Conservation (phyloP, 2,797 vertebrate species). For the Aulostomus chinensis region DNA sequence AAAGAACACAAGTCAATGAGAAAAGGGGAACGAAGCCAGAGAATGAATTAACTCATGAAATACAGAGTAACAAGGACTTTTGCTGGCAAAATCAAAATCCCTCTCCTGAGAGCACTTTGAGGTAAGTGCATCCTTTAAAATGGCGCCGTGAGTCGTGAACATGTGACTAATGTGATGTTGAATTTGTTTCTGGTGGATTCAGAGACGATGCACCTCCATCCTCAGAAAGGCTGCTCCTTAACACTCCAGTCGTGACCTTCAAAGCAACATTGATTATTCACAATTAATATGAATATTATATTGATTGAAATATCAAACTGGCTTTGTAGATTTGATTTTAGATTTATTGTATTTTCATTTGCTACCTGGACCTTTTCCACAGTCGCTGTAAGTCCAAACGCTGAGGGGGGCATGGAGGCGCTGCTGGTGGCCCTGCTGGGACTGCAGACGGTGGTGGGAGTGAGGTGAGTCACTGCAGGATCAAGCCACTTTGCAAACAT, state of each 20-base stretch:
- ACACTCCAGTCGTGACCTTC: too few relatives aligned
- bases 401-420: slow-evolving; percentile 50
- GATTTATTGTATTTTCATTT: neutral
- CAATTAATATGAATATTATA: too few relatives aligned
- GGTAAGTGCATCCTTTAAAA: slow-evolving; percentile 48
- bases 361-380: neutral
- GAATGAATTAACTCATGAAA: neutral
- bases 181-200: too few relatives aligned
- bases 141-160: too few relatives aligned
- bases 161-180: too few relatives aligned
- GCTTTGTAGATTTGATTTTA: neutral
- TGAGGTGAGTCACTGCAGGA: slow-evolving; percentile 75
- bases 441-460: slow-evolving; percentile 59
- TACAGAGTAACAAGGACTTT: slow-evolving; percentile 1
- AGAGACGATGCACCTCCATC: too few relatives aligned
- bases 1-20: slow-evolving; percentile 1
- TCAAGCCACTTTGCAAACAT: too few relatives aligned
- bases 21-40: neutral
- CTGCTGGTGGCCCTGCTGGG: slow-evolving; percentile 65
- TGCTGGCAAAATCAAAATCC: neutral
- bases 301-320: too few relatives aligned
- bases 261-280: too few relatives aligned
- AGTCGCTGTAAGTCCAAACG: slow-evolving; percentile 15
- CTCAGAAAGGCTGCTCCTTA: too few relatives aligned
- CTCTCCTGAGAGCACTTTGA: slow-evolving; percentile 25